Conservation (phyloP, 2,888 invertebrate genomes). For the Caradrina kadenii region DNA sequence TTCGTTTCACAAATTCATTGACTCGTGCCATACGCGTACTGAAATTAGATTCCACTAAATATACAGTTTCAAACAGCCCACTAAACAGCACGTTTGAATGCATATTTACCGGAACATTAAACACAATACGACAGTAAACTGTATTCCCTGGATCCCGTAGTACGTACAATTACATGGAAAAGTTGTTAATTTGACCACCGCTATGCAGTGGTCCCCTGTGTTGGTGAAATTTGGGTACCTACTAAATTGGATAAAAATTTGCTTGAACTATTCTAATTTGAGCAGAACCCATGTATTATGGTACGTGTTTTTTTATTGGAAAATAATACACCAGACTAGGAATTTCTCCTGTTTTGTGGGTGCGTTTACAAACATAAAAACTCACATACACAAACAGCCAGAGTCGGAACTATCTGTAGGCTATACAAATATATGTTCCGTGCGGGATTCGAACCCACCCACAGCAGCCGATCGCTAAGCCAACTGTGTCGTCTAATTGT, state of each 20-base stretch:
- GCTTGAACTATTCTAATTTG: conserved; percentile 50
- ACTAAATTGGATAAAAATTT: conserved; percentile 69
- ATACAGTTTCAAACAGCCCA: conserved; percentile 22
- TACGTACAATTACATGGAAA: conserved; percentile 68
- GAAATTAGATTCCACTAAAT: conserved; percentile 29
- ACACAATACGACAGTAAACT: conserved; percentile 24
- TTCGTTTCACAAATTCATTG: not conserved
- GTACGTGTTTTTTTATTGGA: no score
- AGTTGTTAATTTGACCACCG: conserved; percentile 69
- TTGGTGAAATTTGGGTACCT: conserved; percentile 57
- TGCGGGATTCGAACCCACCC: no score
- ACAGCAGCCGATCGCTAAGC: no score
- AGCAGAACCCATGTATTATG: no score
- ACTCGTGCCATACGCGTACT: not conserved
- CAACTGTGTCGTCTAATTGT: no score
- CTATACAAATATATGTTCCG: no score
- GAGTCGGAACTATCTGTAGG: no score
- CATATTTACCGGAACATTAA: conserved; percentile 43
- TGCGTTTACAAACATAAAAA: no score
- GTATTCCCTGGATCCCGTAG: conserved; percentile 32
- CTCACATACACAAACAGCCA: no score
- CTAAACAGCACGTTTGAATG: conserved; percentile 28
- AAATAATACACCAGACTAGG: no score
- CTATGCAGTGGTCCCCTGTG: conserved; percentile 59
- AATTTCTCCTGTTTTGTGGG: no score